A percentile compares a stretch with the other conserved stretches of the same genome.
These are phyloP conservation scores for Caenorhabditis brenneri DNA, from an alignment of 1,140 invertebrate genomes.

Conservation along the genomic window DNA sequence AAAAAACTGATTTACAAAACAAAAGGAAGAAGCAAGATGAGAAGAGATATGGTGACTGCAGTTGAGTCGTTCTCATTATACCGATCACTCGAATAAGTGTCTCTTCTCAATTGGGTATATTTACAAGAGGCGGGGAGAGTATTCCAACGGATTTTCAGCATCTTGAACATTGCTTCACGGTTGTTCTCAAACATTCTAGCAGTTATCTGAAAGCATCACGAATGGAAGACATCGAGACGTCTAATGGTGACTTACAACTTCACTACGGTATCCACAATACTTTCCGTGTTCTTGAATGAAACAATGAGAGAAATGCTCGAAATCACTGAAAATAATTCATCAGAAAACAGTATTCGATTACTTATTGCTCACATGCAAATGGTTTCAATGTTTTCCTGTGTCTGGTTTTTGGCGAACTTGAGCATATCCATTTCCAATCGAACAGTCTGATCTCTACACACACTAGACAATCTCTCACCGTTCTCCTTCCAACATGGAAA, in stretches of 20 bases:
- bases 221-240: not conserved
- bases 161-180: conserved; percentile 48
- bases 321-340: conserved; percentile 44
- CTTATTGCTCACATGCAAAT: conserved; percentile 34
- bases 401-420: conserved; percentile 45
- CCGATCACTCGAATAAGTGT: conserved; percentile 44
- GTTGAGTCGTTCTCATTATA: not conserved
- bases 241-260: not conserved
- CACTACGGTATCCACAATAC: conserved; percentile 37
- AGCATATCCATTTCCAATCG: conserved; percentile 13
- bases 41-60: not conserved
- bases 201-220: conserved; percentile 9
- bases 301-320: conserved; percentile 46
- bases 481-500: conserved; percentile 47
- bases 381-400: conserved; percentile 44
- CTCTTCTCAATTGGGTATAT: conserved; percentile 38
- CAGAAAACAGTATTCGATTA: too few relatives aligned
- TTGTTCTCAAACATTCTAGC: conserved; percentile 49
- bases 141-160: conserved; percentile 44
- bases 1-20: not conserved
- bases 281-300: conserved; percentile 47
- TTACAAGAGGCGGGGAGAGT: conserved; percentile 29
- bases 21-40: conserved; percentile 12
- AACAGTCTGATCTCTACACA: conserved; percentile 40
- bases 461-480: conserved; percentile 9